Percentiles rank a stretch among this genome's conserved stretches.
These are phyloP conservation scores for Microplitis demolitor DNA, from an alignment of 1,140 invertebrate genomes.

Conservation along the genomic window DNA sequence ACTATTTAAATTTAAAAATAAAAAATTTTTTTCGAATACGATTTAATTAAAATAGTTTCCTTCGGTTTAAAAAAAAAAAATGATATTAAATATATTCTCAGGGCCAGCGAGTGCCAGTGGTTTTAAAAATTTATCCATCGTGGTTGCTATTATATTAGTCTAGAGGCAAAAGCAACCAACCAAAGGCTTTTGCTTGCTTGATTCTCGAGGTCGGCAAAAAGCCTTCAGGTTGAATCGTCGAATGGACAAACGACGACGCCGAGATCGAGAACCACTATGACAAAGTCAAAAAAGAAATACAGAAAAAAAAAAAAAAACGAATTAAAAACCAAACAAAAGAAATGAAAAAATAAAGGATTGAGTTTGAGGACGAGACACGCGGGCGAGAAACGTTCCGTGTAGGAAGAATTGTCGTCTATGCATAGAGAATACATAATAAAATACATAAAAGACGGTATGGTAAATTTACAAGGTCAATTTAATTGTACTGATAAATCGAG, in stretches of 20 bases:
- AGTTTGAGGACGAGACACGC: too few species aligned
- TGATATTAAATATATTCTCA: slow-evolving; percentile 33
- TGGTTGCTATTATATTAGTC: slow-evolving; percentile 20
- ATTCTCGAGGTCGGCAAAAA: slow-evolving; percentile 37
- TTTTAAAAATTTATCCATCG: slow-evolving; percentile 29
- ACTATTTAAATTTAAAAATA: not conserved
- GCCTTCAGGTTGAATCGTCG: slow-evolving; percentile 30
- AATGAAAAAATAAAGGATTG: too few species aligned
- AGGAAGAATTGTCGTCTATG: too few species aligned
- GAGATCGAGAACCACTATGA: too few species aligned
- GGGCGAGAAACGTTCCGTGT: too few species aligned
- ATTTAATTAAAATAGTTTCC: not conserved
- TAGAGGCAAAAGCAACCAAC: not conserved
- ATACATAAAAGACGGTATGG: too few species aligned
- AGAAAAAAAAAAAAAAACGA: too few species aligned
- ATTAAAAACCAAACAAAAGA: too few species aligned
- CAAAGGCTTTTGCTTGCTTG: slow-evolving; percentile 5
- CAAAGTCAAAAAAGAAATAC: too few species aligned
- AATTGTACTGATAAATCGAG: too few species aligned
- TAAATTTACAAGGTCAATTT: too few species aligned
- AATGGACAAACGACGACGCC: not conserved
- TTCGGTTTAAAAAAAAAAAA: not conserved
- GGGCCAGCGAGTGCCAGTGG: slow-evolving; percentile 33
- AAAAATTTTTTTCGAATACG: not conserved
- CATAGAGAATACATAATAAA: too few species aligned